Conservation (phyloP, 2,888 invertebrate species). For the Lasioglossum figueresi region DNA sequence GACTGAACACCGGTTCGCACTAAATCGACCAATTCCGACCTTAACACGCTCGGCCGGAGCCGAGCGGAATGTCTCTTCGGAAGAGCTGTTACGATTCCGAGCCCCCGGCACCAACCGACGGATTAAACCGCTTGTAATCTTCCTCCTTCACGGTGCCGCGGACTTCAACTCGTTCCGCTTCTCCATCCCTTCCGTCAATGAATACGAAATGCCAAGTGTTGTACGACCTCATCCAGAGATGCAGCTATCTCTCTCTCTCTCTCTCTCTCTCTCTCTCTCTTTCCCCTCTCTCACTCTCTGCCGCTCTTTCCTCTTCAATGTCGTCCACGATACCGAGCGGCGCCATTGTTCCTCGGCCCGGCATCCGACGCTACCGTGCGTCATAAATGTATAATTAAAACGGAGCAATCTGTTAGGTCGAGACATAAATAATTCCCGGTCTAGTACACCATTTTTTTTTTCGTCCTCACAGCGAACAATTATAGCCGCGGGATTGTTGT, state of each 20-base stretch:
- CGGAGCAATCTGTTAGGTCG: constrained; percentile 13
- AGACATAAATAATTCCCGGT: background rate
- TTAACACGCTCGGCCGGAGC: constrained; percentile 65
- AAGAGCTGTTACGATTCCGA: constrained; percentile 54
- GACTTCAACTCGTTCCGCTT: constrained; percentile 45
- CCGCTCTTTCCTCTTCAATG: constrained; percentile 13
- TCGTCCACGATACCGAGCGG: constrained; percentile 34
- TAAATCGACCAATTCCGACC: constrained; percentile 63
- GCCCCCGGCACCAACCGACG: constrained; percentile 45
- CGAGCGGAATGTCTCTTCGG: constrained; percentile 65
- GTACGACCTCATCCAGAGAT: constrained; percentile 38
- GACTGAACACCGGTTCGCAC: constrained; percentile 51
- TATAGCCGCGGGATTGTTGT: background rate
- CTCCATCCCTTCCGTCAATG: constrained; percentile 65
- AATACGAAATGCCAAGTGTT: constrained; percentile 70
- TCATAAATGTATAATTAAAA: constrained; percentile 34
- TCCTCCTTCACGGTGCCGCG: constrained; percentile 52
- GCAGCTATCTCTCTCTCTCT: background rate
- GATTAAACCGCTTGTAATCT: constrained; percentile 77
- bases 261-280: background rate
- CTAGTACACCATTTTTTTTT: background rate
- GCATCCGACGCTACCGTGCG: background rate
- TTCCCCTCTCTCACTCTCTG: background rate
- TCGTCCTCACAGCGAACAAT: background rate
- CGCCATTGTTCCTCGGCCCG: constrained; percentile 42